Base-by-base conservation (phyloP, 1,140 invertebrate species). In the Belonocnema kinseyi region DNA sequence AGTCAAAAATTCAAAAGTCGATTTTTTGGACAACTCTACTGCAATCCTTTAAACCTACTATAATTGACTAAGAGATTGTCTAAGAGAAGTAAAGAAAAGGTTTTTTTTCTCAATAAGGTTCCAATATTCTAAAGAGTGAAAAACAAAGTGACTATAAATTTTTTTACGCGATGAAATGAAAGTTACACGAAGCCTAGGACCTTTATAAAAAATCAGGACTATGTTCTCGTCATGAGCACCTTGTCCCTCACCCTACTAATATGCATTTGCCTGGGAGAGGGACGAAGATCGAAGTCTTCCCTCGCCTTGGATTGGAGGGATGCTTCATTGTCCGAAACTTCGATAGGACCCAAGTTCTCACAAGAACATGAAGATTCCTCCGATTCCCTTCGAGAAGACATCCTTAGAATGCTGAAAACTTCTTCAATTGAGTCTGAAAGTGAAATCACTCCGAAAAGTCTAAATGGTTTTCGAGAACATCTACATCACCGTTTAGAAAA, bases 221-320 rank as follows among this genome's bases (percentile, higher is more conserved):
- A 87, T 88, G 87, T 85, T 82, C n/a, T 74, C 79, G 86, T 83
- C 85, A 88, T 88, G 87, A 87, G 85, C 85, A 77, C 82, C 83
- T 75, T 86, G 77, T 76, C 86, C 53, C 58, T 86, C 52, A 79
- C 79, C 74, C 75, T 84, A 71, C 71, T 88, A 56, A 54, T 85
- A 61, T 83, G 75, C 80, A 73, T 81, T 19, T 81, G 85, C 80
- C 82, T 83, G 72, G 84, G 79, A 66, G 56, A 84, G 54, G 82
- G 82, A 75, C 74, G 21, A 75, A 78, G 21, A 75, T 79, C 54
- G 73, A 77, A 72, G 58, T 77, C 19, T 75, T 79, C 53, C 77
- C 77, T 72, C 75, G 78, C 19, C 78, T 75, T 77, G 66, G 54
- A 79, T 51, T 33, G 78, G 26, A 50, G 72, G 51, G 75, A 70